phyloP scores from a whole-genome alignment of 2,113 vertebrate species.

The Chloropsis cyanopogon region DNA sequence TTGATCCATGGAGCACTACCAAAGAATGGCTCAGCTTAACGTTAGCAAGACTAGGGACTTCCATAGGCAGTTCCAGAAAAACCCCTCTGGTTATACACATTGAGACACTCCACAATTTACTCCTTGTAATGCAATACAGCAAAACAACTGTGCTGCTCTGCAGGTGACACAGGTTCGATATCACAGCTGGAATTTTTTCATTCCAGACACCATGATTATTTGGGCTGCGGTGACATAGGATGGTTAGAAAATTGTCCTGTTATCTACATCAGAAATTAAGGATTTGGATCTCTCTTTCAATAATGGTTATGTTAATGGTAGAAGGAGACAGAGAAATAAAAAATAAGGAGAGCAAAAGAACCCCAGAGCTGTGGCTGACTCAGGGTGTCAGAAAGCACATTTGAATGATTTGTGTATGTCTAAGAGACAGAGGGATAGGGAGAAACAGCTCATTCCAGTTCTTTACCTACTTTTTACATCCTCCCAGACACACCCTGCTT shows the following conservation, averaged over 20 bases:
- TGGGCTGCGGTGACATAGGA: not conserved
- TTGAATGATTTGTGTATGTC: not conserved
- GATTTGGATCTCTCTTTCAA: not conserved
- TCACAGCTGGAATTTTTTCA: not conserved
- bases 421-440: not conserved
- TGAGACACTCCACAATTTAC: not conserved
- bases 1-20: not conserved
- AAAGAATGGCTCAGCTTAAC: not conserved
- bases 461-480: not conserved
- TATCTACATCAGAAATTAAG: not conserved
- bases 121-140: not conserved
- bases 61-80: not conserved
- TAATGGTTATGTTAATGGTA: not conserved
- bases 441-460: not conserved
- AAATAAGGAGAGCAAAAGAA: not conserved
- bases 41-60: not conserved
- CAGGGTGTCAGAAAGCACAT: not conserved
- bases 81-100: not conserved
- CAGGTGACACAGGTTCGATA: not conserved
- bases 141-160: not conserved
- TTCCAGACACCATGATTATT: not conserved
- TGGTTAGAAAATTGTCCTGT: not conserved
- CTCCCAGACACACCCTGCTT: not conserved
- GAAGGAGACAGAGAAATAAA: not conserved
- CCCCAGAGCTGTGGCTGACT: not conserved